Percentiles rank a stretch among this genome's conserved stretches.
These are phyloP conservation scores for Labeo rohita DNA, from an alignment of 2,113 vertebrate genomes.

Conservation along the genomic window DNA sequence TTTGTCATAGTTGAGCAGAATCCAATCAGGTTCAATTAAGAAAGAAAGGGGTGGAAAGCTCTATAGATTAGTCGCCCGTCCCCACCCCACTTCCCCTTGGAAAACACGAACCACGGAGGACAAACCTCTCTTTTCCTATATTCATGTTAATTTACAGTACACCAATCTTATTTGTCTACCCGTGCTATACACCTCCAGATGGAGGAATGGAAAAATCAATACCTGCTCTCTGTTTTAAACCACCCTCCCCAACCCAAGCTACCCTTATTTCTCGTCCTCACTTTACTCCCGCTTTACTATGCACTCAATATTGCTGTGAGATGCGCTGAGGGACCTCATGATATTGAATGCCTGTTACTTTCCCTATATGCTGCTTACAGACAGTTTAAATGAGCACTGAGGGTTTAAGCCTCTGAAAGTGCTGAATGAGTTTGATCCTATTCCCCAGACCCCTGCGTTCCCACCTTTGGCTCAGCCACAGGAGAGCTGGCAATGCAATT, in stretches of 20 bases:
- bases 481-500: conserved; percentile 13
- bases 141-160: conserved; percentile 37
- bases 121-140: conserved; percentile 55
- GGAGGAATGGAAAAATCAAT: conserved; percentile 53
- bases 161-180: conserved; percentile 32
- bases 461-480: not conserved
- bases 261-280: conserved; percentile 28
- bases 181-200: conserved; percentile 45
- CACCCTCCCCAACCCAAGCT: conserved; percentile 1
- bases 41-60: conserved; percentile 51
- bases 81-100: conserved; percentile 8
- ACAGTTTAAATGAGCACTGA: conserved; percentile 49
- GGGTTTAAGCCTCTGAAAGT: conserved; percentile 47
- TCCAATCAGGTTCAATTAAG: conserved; percentile 60
- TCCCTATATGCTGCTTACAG: conserved; percentile 49
- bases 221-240: conserved; percentile 3
- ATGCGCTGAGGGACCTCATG: conserved; percentile 44
- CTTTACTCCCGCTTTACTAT: conserved; percentile 33
- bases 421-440: conserved; percentile 51
- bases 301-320: conserved; percentile 57
- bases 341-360: conserved; percentile 56
- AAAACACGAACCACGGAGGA: conserved; percentile 38
- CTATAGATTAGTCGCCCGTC: conserved; percentile 34
- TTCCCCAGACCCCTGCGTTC: conserved; percentile 33
- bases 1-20: conserved; percentile 70